Base-by-base conservation (phyloP, 2,888 invertebrate species). In the Hirtodrosophila trivittata region DNA sequence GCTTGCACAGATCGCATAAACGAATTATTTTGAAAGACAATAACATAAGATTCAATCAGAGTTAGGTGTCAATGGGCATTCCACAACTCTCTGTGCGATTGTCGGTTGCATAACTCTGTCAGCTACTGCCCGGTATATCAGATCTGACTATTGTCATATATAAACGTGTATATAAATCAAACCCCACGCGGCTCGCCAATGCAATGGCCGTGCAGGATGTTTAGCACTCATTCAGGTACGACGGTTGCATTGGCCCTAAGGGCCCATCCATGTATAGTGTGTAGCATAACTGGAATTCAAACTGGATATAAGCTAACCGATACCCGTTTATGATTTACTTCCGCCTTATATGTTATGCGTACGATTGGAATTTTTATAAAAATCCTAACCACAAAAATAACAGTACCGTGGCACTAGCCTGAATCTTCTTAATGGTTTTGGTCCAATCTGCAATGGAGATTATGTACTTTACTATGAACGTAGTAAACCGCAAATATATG, bases 401-500 rank as follows among this genome's bases (percentile, higher is more conserved):
- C 28, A 66, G 84, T 87, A 80, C 86, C 80, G 80, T 80, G 86
- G 89, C 89, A 87, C 77, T 78, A 87, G 89, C 81, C 67, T 87
- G 90, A 90, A 90, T 90, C 89, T 87, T 87, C 87, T 89, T 89
- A 89, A 89, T 89, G 89, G 89, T 89, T 89, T 89, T 89, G 89
- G 89, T 88, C 89, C 89, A 90, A 89, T 89, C 90, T 89, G 89
- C 89, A 80, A 89, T 90, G 90, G 89, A 89, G 87, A 89, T 89
- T 89, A 89, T 89, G 89, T 89, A 89, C 89, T 89, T 89, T 89
- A 89, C 90, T 89, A 89, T 89, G 89, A 89, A 89, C 88, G 89
- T 85, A 86, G 82, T 83, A 83, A 86, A 86, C 81, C 69, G 78
- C 85, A 86, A 77, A 80, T 45, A 54, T 33, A 41, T 62, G 42